A percentile compares a stretch with the other conserved stretches of the same genome.
phyloP scores from a whole-genome alignment of 2,113 vertebrate species.

The Chionis minor region DNA sequence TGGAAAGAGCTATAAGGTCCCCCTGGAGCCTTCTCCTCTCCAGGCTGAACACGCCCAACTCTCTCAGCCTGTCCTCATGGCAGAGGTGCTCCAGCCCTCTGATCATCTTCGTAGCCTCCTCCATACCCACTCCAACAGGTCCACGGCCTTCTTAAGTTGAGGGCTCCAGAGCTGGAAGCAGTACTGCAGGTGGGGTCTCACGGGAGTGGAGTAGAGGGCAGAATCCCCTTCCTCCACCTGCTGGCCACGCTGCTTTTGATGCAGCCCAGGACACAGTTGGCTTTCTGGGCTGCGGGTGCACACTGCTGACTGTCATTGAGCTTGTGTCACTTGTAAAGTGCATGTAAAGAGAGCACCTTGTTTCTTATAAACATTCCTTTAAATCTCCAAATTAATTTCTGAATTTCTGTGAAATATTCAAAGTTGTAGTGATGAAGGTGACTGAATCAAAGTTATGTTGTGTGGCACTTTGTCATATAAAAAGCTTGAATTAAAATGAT shows the following conservation, averaged over 20 bases:
- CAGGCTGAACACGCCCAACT: not conserved
- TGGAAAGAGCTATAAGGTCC: not conserved
- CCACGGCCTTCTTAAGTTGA: not conserved
- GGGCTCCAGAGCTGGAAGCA: not conserved
- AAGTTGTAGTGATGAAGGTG: not conserved
- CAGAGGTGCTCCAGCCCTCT: not conserved
- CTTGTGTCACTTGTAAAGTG: not conserved
- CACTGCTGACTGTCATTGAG: not conserved
- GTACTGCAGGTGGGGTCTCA: not conserved
- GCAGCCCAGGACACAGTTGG: not conserved
- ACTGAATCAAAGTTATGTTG: not conserved
- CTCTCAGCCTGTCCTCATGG: not conserved
- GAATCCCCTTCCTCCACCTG: not conserved
- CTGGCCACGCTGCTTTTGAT: not conserved
- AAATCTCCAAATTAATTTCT: not conserved
- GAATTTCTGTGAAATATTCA: not conserved
- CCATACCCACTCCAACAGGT: not conserved
- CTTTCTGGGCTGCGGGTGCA: not conserved
- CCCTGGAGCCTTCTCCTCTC: not conserved
- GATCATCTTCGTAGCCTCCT: not conserved
- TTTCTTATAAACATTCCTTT: not conserved
- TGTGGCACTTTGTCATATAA: not conserved
- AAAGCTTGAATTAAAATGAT: not conserved
- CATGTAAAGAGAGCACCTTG: not conserved
- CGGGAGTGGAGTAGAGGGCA: not conserved